A percentile compares a stretch with the other conserved stretches of the same genome.
Evolutionary conservation across 1,140 invertebrate genomes (phyloP).

Genomic region (Papilio helenus): DNA sequence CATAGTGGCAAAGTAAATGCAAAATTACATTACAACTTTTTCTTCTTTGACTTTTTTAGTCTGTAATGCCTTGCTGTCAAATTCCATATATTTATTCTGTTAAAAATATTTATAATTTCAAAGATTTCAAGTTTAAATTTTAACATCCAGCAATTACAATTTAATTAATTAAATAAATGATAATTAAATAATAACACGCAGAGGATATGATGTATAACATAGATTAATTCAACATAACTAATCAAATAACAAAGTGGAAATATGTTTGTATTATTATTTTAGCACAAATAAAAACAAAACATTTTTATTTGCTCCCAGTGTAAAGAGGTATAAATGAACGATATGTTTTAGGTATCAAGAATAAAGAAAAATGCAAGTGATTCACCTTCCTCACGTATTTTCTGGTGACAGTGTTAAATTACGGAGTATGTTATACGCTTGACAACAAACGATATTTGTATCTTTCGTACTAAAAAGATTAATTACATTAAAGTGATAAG

Average conservation of each 20-base stretch:
- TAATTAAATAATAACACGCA: neutral
- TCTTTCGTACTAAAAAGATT: neutral
- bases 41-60: neutral
- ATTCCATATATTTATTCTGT: neutral
- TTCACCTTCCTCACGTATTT: no score
- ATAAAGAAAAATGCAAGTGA: neutral
- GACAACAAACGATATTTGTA: no score
- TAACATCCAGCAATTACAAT: neutral
- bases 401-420: no score
- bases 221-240: neutral
- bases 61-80: neutral
- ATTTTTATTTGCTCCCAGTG: neutral
- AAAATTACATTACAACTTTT: neutral
- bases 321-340: neutral
- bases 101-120: neutral
- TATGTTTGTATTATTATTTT: conserved; percentile 9
- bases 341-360: conserved; percentile 9
- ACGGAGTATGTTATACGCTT: no score
- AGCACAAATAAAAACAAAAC: neutral
- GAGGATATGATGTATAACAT: neutral
- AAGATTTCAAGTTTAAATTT: neutral
- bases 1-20: neutral
- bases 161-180: neutral
- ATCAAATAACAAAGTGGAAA: neutral
- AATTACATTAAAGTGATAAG: neutral